A percentile compares a stretch with the other conserved stretches of the same genome.
These are phyloP conservation scores for Drosophila obscura DNA, from an alignment of 1,140 invertebrate genomes.

Conservation along the genomic window DNA sequence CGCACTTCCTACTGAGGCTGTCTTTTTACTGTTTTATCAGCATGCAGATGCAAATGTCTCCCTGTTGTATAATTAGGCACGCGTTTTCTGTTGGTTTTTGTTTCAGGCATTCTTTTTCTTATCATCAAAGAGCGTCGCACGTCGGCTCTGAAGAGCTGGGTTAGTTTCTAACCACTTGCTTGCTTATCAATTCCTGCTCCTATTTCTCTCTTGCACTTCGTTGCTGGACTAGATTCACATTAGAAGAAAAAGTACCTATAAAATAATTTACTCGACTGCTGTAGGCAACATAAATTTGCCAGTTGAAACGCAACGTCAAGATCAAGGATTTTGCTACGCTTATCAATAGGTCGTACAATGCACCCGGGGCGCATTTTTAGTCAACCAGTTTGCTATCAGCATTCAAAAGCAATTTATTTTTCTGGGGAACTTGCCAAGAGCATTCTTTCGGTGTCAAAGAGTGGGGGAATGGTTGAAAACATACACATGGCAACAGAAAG, in stretches of 20 bases:
- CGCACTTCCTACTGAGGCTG: slow-evolving; percentile 2
- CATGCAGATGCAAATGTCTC: slow-evolving; percentile 57
- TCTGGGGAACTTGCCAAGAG: slow-evolving; percentile 28
- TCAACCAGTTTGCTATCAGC: slow-evolving; percentile 78
- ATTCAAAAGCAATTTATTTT: slow-evolving; percentile 35
- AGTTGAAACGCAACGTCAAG: slow-evolving; percentile 77
- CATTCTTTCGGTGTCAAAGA: slow-evolving; percentile 57
- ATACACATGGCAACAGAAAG: slow-evolving; percentile 31
- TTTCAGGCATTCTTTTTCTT: slow-evolving; percentile 33
- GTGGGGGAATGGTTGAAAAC: slow-evolving; percentile 23
- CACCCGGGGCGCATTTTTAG: slow-evolving; percentile 76
- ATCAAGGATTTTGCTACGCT: slow-evolving; percentile 70
- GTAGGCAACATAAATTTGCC: slow-evolving; percentile 58
- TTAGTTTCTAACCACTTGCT: slow-evolving; percentile 15
- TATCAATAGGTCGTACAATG: slow-evolving; percentile 72
- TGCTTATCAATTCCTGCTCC: slow-evolving; percentile 52
- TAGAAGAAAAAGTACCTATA: slow-evolving; percentile 32
- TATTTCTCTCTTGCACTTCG: slow-evolving; percentile 45
- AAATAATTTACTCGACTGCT: slow-evolving; percentile 26
- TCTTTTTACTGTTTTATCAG: slow-evolving; percentile 40
- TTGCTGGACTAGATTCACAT: slow-evolving; percentile 7
- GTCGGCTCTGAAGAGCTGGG: slow-evolving; percentile 41
- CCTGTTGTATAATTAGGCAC: slow-evolving; percentile 64
- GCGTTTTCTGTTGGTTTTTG: slow-evolving; percentile 9
- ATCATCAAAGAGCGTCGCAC: slow-evolving; percentile 40